Conservation (phyloP, 1,140 invertebrate genomes). For the Prorops nasuta region DNA sequence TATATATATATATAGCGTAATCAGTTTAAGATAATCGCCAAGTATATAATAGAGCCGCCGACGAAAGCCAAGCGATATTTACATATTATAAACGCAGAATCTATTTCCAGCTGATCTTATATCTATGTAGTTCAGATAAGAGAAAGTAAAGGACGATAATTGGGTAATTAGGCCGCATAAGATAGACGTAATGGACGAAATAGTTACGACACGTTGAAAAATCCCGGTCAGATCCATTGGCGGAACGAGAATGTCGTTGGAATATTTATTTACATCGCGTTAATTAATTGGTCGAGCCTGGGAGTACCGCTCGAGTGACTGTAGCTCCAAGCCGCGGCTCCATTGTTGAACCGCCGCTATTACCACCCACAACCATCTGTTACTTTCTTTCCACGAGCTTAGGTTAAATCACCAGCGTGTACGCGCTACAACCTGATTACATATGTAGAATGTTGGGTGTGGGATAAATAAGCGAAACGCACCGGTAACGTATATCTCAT, state of each 20-base stretch:
- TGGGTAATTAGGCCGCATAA: no score
- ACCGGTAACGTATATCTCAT: no score
- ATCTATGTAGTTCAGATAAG: no score
- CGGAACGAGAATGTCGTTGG: neutral
- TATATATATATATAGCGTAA: no score
- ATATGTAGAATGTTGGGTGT: slow-evolving; percentile 23
- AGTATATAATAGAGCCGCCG: no score
- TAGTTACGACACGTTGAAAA: slow-evolving; percentile 11
- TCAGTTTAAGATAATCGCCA: no score
- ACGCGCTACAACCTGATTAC: slow-evolving; percentile 27
- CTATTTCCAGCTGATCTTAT: no score
- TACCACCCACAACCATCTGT: slow-evolving; percentile 44
- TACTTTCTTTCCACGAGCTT: slow-evolving; percentile 41
- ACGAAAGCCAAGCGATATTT: no score
- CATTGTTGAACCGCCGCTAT: slow-evolving; percentile 37
- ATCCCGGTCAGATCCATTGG: neutral
- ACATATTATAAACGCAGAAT: no score
- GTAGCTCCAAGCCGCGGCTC: slow-evolving; percentile 16
- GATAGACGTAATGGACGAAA: no score
- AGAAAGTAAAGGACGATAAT: no score
- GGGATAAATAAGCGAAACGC: slow-evolving; percentile 21
- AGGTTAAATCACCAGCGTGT: slow-evolving; percentile 38
- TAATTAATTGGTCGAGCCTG: slow-evolving; percentile 27
- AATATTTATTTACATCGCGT: neutral
- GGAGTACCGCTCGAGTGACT: slow-evolving; percentile 6